phyloP scores from a whole-genome alignment of 2,888 invertebrate genomes.

The Masnerella sp. region DNA sequence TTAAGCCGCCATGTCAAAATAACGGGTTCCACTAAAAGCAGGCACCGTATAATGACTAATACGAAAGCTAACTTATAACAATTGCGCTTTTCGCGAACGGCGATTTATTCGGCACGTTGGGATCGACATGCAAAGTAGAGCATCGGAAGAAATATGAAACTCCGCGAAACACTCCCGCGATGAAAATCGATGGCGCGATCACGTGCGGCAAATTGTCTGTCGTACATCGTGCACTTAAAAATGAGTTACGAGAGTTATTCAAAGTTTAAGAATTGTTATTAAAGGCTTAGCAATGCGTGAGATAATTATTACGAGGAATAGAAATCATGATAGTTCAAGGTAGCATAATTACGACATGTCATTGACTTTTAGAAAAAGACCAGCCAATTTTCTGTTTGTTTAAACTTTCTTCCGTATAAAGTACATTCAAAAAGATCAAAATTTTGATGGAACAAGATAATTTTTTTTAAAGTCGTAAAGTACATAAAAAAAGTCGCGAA shows the following conservation, averaged over 20 bases:
- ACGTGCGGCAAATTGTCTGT: slow-evolving; percentile 52
- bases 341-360: background rate
- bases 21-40: no score
- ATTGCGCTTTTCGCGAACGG: slow-evolving; percentile 19
- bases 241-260: slow-evolving; percentile 41
- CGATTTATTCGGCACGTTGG: slow-evolving; percentile 26
- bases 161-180: slow-evolving; percentile 28
- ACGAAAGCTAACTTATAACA: slow-evolving; percentile 11
- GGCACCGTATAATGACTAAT: slow-evolving; percentile 16
- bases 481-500: no score
- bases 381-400: no score
- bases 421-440: no score
- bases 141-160: slow-evolving; percentile 44
- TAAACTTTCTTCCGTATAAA: no score
- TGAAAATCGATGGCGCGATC: slow-evolving; percentile 45
- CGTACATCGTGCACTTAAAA: slow-evolving; percentile 40
- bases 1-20: no score
- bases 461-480: no score
- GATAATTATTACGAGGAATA: slow-evolving; percentile 24
- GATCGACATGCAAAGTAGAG: slow-evolving; percentile 26
- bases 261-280: slow-evolving; percentile 28
- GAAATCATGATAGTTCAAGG: slow-evolving; percentile 13
- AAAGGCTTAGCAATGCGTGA: slow-evolving; percentile 22
- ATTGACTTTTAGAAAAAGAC: slow-evolving; percentile 1
- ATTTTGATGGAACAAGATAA: no score